Evolutionary conservation across 2,888 invertebrate genomes (phyloP).

Genomic region (Andrena fulva): DNA sequence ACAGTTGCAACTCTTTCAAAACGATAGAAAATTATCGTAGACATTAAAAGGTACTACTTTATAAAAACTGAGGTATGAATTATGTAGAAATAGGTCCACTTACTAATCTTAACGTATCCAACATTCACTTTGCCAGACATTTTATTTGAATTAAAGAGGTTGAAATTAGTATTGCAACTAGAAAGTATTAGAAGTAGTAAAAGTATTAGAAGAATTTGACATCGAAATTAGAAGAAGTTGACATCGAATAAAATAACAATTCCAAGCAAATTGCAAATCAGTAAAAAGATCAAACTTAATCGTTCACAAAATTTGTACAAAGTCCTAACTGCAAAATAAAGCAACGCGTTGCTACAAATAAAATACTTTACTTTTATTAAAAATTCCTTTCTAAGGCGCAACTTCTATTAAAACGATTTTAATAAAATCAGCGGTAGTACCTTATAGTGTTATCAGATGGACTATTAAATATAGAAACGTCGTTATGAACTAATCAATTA

Average conservation of each 20-base stretch:
- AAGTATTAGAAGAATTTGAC: too few species aligned
- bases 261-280: neutral
- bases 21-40: neutral
- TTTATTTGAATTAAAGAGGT: neutral
- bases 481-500: neutral
- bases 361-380: neutral
- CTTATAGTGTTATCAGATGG: neutral
- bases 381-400: neutral
- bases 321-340: neutral
- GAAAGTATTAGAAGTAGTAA: too few species aligned
- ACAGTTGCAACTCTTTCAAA: neutral
- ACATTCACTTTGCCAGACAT: neutral
- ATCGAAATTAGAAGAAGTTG: too few species aligned
- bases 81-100: constrained; percentile 6
- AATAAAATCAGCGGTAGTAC: neutral
- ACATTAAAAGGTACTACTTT: constrained; percentile 4
- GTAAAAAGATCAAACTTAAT: constrained; percentile 1
- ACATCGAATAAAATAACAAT: neutral
- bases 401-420: neutral
- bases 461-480: neutral
- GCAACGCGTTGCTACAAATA: neutral
- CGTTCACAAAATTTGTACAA: neutral
- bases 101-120: neutral
- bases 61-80: constrained; percentile 22
- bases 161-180: too few species aligned